Conservation (phyloP, 2,888 invertebrate species). For the Ormia ochracea region DNA sequence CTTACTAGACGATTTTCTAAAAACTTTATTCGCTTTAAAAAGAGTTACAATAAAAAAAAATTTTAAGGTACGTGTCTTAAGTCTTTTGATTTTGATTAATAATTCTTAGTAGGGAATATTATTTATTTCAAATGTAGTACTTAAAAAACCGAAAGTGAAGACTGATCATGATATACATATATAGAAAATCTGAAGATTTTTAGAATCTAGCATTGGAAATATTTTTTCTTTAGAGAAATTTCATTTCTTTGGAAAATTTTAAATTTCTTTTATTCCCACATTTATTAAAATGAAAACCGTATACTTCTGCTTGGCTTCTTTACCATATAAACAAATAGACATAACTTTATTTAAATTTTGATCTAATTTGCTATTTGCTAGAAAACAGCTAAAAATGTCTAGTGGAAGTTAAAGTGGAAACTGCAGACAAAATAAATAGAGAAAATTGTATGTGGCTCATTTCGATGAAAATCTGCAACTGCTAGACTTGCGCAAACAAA, state of each 20-base stretch:
- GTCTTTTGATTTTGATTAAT: too few relatives aligned
- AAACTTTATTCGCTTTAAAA: too few relatives aligned
- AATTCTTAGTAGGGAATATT: too few relatives aligned
- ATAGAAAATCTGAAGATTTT: too few relatives aligned
- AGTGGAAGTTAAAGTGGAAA: constrained; percentile 18
- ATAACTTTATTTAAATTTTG: constrained; percentile 62
- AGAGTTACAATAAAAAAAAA: too few relatives aligned
- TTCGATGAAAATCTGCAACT: constrained; percentile 51
- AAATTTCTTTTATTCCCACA: constrained; percentile 53
- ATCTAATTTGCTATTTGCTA: constrained; percentile 57
- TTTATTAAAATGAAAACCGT: constrained; percentile 44
- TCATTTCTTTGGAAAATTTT: neutral
- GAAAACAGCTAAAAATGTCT: constrained; percentile 8
- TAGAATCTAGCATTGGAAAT: too few relatives aligned
- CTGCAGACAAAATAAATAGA: constrained; percentile 14
- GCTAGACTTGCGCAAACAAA: constrained; percentile 39
- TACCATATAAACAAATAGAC: constrained; percentile 60
- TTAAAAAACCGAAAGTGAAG: too few relatives aligned
- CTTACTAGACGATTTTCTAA: too few relatives aligned
- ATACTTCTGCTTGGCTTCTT: constrained; percentile 54
- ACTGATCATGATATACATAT: too few relatives aligned
- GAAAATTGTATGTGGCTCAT: constrained; percentile 13
- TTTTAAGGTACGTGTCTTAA: too few relatives aligned
- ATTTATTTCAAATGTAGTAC: too few relatives aligned
- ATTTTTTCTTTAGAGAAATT: too few relatives aligned